These are phyloP conservation scores for Tragelaphus scriptus DNA, from an alignment of 2,113 vertebrate species.

Conservation along the genomic window DNA sequence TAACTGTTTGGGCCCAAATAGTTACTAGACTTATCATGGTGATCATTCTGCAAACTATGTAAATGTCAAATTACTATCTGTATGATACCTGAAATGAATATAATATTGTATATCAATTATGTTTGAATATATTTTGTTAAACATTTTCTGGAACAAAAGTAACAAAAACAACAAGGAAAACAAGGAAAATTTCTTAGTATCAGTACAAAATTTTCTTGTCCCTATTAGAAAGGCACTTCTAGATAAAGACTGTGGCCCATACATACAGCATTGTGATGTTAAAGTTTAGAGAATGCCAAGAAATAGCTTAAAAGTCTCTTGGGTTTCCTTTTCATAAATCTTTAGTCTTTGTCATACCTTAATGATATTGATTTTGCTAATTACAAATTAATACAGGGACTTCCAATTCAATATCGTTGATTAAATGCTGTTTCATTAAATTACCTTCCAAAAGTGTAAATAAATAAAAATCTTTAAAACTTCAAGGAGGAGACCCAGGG, in stretches of 20 bases:
- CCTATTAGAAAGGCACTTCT: not conserved
- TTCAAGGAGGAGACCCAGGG: not conserved
- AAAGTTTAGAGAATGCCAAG: not conserved
- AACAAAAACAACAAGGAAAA: not conserved
- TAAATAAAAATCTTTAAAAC: slow-evolving; percentile 4
- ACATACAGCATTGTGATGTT: not conserved
- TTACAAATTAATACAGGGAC: not conserved
- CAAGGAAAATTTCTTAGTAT: not conserved
- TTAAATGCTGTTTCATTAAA: not conserved
- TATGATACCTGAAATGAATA: not conserved
- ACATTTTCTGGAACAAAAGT: not conserved
- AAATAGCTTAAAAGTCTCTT: not conserved
- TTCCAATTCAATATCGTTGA: not conserved
- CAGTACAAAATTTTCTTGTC: not conserved
- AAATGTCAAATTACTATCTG: not conserved
- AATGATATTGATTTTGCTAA: slow-evolving; percentile 2
- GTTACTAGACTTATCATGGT: not conserved
- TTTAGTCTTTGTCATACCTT: not conserved
- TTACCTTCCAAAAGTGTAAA: not conserved
- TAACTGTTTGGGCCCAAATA: not conserved
- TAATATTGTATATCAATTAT: not conserved
- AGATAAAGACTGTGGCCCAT: not conserved
- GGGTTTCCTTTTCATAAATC: not conserved
- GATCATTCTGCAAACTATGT: not conserved
- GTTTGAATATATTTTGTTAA: not conserved